Percentiles rank a stretch among this genome's conserved stretches.
Evolutionary conservation across 1,140 invertebrate species (phyloP).

Genomic region (Coboldia fuscipes): DNA sequence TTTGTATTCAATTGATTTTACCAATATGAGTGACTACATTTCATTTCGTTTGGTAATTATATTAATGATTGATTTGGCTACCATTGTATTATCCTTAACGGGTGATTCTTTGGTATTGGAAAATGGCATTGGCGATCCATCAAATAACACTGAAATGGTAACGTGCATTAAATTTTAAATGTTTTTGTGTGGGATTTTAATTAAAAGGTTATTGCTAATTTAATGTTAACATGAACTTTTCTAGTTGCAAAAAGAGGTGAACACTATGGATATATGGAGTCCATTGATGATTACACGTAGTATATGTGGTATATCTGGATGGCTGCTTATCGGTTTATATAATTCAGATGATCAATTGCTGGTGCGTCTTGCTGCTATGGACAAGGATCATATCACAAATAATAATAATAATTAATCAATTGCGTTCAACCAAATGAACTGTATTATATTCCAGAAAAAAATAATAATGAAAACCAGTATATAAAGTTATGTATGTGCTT

Average conservation of each 20-base stretch:
- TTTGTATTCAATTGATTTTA: slow-evolving; percentile 18
- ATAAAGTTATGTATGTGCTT: too few species aligned
- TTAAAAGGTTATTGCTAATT: neutral
- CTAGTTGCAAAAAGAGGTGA: slow-evolving; percentile 8
- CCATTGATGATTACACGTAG: slow-evolving; percentile 19
- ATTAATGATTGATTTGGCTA: slow-evolving; percentile 21
- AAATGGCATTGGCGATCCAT: slow-evolving; percentile 3
- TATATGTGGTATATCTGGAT: slow-evolving; percentile 18
- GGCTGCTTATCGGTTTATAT: slow-evolving; percentile 20
- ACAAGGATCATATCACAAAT: slow-evolving; percentile 22
- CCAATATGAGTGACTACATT: slow-evolving; percentile 17
- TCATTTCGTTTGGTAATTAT: slow-evolving; percentile 21
- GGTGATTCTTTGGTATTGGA: slow-evolving; percentile 15
- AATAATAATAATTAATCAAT: too few species aligned
- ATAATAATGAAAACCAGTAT: too few species aligned
- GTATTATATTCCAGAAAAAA: too few species aligned
- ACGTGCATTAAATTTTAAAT: neutral
- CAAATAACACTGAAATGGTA: neutral
- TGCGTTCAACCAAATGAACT: too few species aligned
- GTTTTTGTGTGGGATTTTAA: neutral
- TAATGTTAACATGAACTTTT: neutral
- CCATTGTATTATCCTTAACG: slow-evolving; percentile 21
- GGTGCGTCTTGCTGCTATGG: slow-evolving; percentile 17
- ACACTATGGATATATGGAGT: slow-evolving; percentile 17
- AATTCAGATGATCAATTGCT: slow-evolving; percentile 19